Conservation (phyloP, 92 coral and sea anemone genomes). For the Nematostella vectensis region DNA sequence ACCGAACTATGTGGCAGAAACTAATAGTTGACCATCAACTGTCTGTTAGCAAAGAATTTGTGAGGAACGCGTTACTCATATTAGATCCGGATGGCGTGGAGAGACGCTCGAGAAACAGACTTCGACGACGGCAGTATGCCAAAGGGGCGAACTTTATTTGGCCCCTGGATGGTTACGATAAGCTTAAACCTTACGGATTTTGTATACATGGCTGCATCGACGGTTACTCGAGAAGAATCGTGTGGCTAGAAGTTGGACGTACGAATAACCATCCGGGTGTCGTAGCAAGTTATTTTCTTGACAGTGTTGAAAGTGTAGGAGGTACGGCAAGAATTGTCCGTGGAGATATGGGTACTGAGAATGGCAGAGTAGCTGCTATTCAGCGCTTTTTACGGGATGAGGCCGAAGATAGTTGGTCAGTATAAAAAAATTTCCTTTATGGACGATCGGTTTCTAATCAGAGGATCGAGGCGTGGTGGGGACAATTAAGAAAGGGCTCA, state of each 20-base stretch:
- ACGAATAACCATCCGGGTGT: conserved; percentile 52
- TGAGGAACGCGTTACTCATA: conserved; percentile 14
- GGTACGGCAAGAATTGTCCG: conserved; percentile 42
- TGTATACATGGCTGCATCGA: conserved; percentile 44
- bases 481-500: conserved; percentile 13
- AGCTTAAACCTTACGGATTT: conserved; percentile 55
- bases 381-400: conserved; percentile 58
- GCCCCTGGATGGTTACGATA: conserved; percentile 55
- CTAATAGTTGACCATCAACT: conserved; percentile 11
- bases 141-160: conserved; percentile 51
- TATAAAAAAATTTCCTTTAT: conserved; percentile 41
- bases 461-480: conserved; percentile 55
- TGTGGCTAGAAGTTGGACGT: conserved; percentile 51
- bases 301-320: conserved; percentile 36
- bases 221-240: conserved; percentile 36
- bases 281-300: conserved; percentile 37
- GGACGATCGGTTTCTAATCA: conserved; percentile 50
- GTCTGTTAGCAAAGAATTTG: conserved; percentile 14
- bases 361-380: conserved; percentile 47
- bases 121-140: conserved; percentile 47
- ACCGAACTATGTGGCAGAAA: conserved; percentile 26
- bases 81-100: conserved; percentile 24
- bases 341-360: conserved; percentile 57
- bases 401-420: conserved; percentile 41
- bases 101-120: conserved; percentile 24